A percentile compares a stretch with the other conserved stretches of the same genome.
Conservation (phyloP, 30 jellyfish, hydroid and myxozoan species). For the Turritopsis dohrnii region DNA sequence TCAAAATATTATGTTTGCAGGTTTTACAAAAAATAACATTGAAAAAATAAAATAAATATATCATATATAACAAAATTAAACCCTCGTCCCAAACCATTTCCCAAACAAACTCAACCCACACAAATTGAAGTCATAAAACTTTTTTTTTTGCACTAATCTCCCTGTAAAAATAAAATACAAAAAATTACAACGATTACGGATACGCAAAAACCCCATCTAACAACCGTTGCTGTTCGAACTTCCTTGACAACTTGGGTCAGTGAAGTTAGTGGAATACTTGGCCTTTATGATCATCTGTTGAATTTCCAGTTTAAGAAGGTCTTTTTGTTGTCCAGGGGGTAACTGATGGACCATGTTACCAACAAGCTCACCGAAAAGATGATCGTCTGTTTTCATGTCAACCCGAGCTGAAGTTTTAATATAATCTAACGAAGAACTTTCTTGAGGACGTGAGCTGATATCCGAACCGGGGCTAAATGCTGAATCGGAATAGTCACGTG, state of each 20-base stretch:
- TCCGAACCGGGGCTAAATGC: not conserved
- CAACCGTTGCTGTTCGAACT: not conserved
- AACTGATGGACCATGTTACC: conserved; percentile 30
- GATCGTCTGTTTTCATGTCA: conserved; percentile 18
- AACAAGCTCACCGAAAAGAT: conserved; percentile 27
- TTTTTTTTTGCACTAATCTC: not conserved
- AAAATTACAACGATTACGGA: too few species aligned
- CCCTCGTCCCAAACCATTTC: not conserved
- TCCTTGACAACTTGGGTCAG: not conserved
- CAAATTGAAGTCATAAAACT: not conserved
- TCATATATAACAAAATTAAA: not conserved
- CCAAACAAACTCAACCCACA: not conserved
- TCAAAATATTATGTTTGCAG: too few species aligned
- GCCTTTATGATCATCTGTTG: conserved; percentile 31
- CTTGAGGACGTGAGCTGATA: not conserved
- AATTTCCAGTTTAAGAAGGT: conserved; percentile 28
- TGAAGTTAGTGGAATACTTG: conserved; percentile 2
- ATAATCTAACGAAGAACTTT: not conserved
- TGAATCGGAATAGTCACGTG: not conserved
- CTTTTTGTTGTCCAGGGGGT: conserved; percentile 29
- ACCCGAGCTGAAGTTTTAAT: conserved; percentile 1
- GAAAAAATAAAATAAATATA: too few species aligned
- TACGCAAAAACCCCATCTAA: too few species aligned
- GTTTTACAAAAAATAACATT: not conserved
- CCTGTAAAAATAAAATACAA: not conserved